phyloP scores from a whole-genome alignment of 2,113 vertebrate genomes.

The Lagenorhynchus albirostris region DNA sequence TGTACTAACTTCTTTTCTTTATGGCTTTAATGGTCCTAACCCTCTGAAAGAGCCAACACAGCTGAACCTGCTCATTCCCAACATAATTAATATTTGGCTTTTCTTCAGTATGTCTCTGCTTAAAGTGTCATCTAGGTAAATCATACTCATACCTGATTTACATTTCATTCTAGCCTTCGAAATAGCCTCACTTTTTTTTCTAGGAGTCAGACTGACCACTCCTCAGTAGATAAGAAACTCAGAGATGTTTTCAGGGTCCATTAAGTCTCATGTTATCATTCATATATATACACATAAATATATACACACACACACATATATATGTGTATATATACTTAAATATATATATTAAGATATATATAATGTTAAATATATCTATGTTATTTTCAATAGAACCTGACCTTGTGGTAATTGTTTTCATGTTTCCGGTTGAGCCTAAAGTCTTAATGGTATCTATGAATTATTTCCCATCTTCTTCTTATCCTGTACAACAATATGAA shows the following conservation, averaged over 20 bases:
- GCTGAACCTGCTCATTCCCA: background rate
- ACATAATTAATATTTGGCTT: background rate
- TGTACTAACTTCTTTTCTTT: background rate
- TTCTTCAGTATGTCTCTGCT: background rate
- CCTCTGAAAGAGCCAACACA: background rate
- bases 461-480: slow-evolving; percentile 18
- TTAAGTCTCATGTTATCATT: background rate
- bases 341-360: background rate
- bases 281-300: background rate
- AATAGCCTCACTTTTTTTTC: background rate
- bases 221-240: background rate
- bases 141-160: background rate
- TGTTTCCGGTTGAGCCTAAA: background rate
- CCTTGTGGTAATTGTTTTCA: background rate
- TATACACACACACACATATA: too few relatives aligned
- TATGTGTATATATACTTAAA: background rate
- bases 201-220: background rate
- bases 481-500: background rate
- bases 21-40: background rate
- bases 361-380: background rate
- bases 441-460: background rate
- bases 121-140: background rate
- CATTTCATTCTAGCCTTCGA: background rate
- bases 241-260: background rate
- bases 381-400: background rate